Evolutionary conservation across 2,888 invertebrate genomes (phyloP).

Genomic region (Acrobasis suavella): DNA sequence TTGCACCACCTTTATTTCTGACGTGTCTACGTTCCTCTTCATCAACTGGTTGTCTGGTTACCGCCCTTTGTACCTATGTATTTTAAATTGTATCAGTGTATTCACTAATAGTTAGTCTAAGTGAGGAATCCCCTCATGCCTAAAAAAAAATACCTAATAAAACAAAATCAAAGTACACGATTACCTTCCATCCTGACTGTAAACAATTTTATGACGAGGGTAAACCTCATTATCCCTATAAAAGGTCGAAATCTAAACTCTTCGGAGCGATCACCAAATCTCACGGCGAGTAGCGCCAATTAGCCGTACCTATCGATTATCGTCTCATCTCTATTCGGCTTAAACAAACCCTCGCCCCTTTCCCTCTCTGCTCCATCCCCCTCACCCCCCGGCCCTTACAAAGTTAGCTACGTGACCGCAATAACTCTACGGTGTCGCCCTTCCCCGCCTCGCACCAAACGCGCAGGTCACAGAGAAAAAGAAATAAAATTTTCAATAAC

Average conservation of each 20-base stretch:
- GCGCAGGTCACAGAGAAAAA: slow-evolving; percentile 16
- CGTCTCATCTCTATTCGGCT: slow-evolving; percentile 37
- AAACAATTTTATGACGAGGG: not conserved
- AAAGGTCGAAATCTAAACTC: not conserved
- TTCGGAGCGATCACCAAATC: not conserved
- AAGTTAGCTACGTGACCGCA: slow-evolving; percentile 50
- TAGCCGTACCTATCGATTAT: slow-evolving; percentile 37
- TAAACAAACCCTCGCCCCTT: slow-evolving; percentile 29
- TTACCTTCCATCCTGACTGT: not conserved
- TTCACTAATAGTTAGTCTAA: too few relatives aligned
- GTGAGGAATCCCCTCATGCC: too few relatives aligned
- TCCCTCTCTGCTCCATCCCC: slow-evolving; percentile 9
- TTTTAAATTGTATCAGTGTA: too few relatives aligned
- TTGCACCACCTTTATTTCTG: too few relatives aligned
- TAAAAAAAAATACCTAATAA: too few relatives aligned
- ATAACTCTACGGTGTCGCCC: slow-evolving; percentile 37
- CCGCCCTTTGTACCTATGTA: too few relatives aligned
- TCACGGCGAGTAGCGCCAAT: slow-evolving; percentile 25
- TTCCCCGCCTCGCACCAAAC: slow-evolving; percentile 25
- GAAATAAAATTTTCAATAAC: not conserved
- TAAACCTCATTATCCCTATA: not conserved
- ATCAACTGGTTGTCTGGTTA: too few relatives aligned
- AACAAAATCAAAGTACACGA: not conserved
- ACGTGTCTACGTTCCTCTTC: too few relatives aligned
- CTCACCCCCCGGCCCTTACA: slow-evolving; percentile 32